Evolutionary conservation across 2,797 vertebrate genomes (phyloP), one percentile per base, ranked within the genome.

Genomic region (Erpetoichthys calabaricus): DNA sequence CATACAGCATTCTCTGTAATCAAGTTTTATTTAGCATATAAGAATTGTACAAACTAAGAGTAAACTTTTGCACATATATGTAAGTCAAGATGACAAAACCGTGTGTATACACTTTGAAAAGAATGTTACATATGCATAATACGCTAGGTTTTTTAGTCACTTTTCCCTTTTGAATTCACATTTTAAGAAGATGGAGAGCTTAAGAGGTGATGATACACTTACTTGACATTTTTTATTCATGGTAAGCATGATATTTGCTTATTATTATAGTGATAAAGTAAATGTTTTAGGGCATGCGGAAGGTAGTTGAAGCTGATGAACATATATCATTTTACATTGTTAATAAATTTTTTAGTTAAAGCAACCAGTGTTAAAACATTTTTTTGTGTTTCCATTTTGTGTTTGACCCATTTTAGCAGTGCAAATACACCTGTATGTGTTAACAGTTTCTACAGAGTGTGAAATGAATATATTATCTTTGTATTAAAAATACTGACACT

Each of bases 201-300:
- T 63, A 58, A 66, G 59, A 59, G 53, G 63, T 60, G 63, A 64
- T 62, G 46, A 59, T 65, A 66, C 64, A 58, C 59, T 56, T 67
- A 59, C 65, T 62, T 73, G 67, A 70, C 60, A 60, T 58, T 59
- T 65, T 56, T 61, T 68, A 62, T 65, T 62, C 61, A 61, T 60
- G 59, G 62, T 60, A 80, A 87, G 87, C 87, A 91, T 89, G 87
- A 68, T 80, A 78, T 82, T 80, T 82, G 77, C 80, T 75, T 83
- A 82, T 80, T 73, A 76, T 74, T 73, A 79, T 84, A 82, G 73
- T 84, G 25, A 25, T 25, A 25, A 25, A 75, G 77, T 85, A 78
- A 75, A 72, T 84, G 80, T 84, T 81, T 74, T 57, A 86, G 80
- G 86, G 88, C 87, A 91, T 86, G 83, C 78, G 75, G 78, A 78